Evolutionary conservation across 2,888 invertebrate genomes (phyloP), one percentile per base, ranked within the genome.

Genomic region (Scaptodrosophila latifasciaeformis): DNA sequence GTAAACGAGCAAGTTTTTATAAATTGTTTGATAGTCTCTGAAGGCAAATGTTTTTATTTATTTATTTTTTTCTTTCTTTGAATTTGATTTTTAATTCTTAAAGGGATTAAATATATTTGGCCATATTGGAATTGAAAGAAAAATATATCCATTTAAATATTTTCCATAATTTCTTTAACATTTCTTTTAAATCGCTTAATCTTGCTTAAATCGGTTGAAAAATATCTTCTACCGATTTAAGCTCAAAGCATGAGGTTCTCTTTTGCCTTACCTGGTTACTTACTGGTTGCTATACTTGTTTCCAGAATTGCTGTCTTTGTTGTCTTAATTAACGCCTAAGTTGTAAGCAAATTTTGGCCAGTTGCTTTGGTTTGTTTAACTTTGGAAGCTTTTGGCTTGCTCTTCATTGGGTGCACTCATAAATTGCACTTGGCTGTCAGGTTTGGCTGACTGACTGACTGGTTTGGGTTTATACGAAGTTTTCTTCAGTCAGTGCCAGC

Each of bases 301-400:
- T 47, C 27, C 17, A 13, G 34, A 48, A 35, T 43, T 48, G 34
- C 15, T 45, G 17, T 21, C 43, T 31, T 24, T 67, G 58, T 40
- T 59, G 61, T 77, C 78, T 80, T 69, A 79, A 74, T 74, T 74
- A 75, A 72, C 75, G 70, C 77, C 76, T 65, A 75, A 79, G 80
- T 72, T 79, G 77, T 75, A 79, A 79, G 76, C 67, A 79, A 75
- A 75, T 75, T 79, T 72, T 48, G 60, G 56, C 58, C 55, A 62
- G 71, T 75, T 75, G 71, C 68, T 15, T 37, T 37, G 17, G 17
- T 37, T 37, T 37, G 37, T 18, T 15, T 34, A 34, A 15, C n/a
- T 34, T 34, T 34, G 5, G 6, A 34, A 34, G 34, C 34, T 27
- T 4, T 27, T 30, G n/a, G 30, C 30, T 35, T 10, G 10, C 19